Conservation (phyloP, 2,797 vertebrate genomes). For the Poecilia gillii region DNA sequence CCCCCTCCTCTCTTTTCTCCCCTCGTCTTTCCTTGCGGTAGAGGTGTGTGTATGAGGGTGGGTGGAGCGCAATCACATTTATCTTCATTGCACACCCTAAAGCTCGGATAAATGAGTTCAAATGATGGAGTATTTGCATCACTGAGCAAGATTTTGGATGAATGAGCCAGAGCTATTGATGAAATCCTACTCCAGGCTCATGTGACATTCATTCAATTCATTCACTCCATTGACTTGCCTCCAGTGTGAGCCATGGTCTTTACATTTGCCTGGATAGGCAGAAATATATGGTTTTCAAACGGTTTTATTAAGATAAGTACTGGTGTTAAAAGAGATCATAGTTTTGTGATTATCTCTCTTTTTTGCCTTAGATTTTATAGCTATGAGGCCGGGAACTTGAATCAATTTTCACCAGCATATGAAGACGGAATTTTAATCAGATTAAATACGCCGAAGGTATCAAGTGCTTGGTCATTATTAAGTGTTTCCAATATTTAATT, state of each 20-base stretch:
- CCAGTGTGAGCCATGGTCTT: conserved; percentile 23
- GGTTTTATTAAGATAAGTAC: conserved; percentile 15
- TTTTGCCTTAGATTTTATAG: background rate
- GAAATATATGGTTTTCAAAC: conserved; percentile 1
- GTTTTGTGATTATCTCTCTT: background rate
- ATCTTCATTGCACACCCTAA: conserved; percentile 66
- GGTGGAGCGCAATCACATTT: conserved; percentile 40
- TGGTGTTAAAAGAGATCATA: background rate
- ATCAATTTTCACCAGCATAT: background rate
- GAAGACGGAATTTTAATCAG: background rate
- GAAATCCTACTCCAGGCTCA: conserved; percentile 58
- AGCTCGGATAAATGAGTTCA: conserved; percentile 76
- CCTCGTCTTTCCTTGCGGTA: conserved; percentile 25
- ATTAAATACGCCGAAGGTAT: background rate
- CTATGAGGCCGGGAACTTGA: background rate
- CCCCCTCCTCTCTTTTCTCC: conserved; percentile 1
- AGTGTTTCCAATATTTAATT: background rate
- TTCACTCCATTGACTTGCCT: conserved; percentile 44
- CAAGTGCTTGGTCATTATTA: background rate
- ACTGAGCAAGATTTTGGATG: conserved; percentile 71
- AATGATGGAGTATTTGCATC: conserved; percentile 75
- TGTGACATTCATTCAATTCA: conserved; percentile 34
- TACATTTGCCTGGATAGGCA: conserved; percentile 39
- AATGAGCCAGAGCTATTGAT: conserved; percentile 60
- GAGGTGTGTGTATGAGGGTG: conserved; percentile 13